A percentile compares a stretch with the other conserved stretches of the same genome.
Evolutionary conservation across 2,797 vertebrate genomes (phyloP).

Genomic region (Labeo calbasu): DNA sequence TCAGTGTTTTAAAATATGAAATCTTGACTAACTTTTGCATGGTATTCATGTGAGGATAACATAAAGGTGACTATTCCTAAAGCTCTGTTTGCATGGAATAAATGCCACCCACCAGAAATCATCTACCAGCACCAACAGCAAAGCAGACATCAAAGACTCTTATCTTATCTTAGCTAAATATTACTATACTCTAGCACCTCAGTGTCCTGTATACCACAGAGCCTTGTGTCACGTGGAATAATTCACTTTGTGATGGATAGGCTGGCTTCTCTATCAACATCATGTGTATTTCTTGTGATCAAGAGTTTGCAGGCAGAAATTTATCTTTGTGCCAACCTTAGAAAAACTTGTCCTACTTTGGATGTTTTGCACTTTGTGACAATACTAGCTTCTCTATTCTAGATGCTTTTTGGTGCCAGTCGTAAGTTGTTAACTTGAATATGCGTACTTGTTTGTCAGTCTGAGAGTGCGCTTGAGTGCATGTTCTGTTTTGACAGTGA

Average conservation of each 20-base stretch:
- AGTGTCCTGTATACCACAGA: background rate
- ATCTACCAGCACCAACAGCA: conserved; percentile 2
- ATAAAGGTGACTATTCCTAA: background rate
- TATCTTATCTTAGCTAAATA: conserved; percentile 31
- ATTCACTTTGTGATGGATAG: conserved; percentile 19
- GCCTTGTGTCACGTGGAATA: conserved; percentile 35
- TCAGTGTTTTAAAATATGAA: background rate
- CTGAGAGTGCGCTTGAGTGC: background rate
- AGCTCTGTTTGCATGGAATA: background rate
- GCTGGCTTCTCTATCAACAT: background rate
- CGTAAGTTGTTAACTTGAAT: conserved; percentile 3
- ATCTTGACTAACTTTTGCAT: background rate
- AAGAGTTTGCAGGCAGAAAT: background rate
- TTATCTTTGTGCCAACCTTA: background rate
- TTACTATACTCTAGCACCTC: background rate
- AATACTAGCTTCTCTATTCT: background rate
- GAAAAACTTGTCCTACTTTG: background rate
- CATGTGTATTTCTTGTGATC: background rate
- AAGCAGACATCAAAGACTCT: conserved; percentile 45
- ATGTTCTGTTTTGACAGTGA: conserved; percentile 17
- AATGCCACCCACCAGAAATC: background rate
- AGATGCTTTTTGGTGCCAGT: background rate
- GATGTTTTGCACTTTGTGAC: background rate
- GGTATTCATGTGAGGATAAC: background rate
- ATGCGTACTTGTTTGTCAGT: conserved; percentile 15